Evolutionary conservation across 1,140 invertebrate species (phyloP).

Genomic region (Calliopsis andreniformis): DNA sequence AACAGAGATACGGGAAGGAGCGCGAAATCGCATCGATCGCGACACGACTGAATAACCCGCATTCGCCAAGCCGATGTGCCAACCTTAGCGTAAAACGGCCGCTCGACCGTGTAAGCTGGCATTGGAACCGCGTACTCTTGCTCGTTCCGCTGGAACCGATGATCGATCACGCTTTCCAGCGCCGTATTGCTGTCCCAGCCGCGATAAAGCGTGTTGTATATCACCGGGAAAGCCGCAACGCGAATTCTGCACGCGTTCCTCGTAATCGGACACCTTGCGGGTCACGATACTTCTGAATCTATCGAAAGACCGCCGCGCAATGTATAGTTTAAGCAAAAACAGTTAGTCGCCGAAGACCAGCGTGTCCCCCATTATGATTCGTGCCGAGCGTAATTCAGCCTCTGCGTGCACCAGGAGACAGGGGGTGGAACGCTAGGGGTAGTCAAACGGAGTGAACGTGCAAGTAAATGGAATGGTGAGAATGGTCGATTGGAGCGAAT

Average conservation of each 20-base stretch:
- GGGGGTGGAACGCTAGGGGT: no score
- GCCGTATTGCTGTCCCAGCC: conserved; percentile 17
- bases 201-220: conserved; percentile 23
- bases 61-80: conserved; percentile 48
- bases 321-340: no score
- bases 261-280: not conserved
- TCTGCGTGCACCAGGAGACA: no score
- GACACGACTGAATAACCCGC: conserved; percentile 37
- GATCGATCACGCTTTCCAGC: conserved; percentile 52
- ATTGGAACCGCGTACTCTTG: conserved; percentile 13
- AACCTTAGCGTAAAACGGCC: conserved; percentile 43
- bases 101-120: conserved; percentile 42
- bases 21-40: conserved; percentile 37
- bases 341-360: no score
- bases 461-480: no score
- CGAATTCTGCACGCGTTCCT: not conserved
- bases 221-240: not conserved
- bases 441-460: no score
- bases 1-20: conserved; percentile 16
- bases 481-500: no score
- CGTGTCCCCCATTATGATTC: no score
- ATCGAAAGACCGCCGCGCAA: no score
- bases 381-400: no score
- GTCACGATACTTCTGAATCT: not conserved
- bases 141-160: conserved; percentile 40